Evolutionary conservation across 2,797 vertebrate species (phyloP).

Genomic region (Hoplostethus atlanticus): DNA sequence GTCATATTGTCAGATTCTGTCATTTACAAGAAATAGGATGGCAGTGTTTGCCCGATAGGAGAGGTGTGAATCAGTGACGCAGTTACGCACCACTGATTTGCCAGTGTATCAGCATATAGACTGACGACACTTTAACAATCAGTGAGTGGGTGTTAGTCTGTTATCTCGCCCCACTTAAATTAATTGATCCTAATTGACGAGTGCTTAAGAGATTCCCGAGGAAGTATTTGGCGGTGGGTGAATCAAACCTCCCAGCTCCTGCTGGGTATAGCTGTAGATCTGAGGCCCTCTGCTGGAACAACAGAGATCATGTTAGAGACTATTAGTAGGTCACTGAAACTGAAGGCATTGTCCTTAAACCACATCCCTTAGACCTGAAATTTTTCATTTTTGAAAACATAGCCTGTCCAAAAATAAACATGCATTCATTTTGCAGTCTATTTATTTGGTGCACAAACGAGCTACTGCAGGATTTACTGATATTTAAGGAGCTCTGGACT

Average conservation of each 20-base stretch:
- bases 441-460: too few species aligned
- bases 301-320: background rate
- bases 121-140: background rate
- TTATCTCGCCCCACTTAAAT: background rate
- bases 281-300: conserved; percentile 65
- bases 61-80: too few species aligned
- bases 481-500: too few species aligned
- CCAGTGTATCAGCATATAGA: background rate
- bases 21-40: background rate
- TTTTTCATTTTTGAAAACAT: too few species aligned
- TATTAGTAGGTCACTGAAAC: too few species aligned
- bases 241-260: background rate
- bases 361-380: too few species aligned
- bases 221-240: background rate
- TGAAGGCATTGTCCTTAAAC: too few species aligned
- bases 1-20: background rate
- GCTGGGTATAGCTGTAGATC: background rate
- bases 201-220: background rate
- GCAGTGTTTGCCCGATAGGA: background rate
- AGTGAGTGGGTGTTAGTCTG: too few species aligned
- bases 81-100: background rate
- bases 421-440: too few species aligned
- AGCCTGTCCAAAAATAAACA: too few species aligned
- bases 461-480: too few species aligned
- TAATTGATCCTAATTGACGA: background rate